These are phyloP conservation scores for Scaptomyza tumidula DNA, from an alignment of 2,888 invertebrate genomes.

Conservation along the genomic window DNA sequence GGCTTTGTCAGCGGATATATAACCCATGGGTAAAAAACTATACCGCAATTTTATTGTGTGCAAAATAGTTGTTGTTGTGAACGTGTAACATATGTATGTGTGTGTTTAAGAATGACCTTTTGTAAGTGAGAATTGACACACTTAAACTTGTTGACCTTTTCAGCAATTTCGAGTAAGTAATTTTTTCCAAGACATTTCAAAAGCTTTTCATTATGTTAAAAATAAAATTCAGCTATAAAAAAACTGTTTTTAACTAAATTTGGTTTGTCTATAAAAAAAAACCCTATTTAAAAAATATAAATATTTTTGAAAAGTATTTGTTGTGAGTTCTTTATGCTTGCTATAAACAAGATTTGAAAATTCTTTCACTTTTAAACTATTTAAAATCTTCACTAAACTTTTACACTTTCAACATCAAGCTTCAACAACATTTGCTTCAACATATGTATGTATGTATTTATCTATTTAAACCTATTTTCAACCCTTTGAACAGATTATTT, in stretches of 20 bases:
- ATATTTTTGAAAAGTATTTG: too few species aligned
- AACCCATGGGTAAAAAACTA: conserved; percentile 53
- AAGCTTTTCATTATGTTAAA: conserved; percentile 6
- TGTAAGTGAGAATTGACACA: neutral
- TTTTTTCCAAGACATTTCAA: neutral
- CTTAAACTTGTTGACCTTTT: conserved; percentile 60
- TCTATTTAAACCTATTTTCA: neutral
- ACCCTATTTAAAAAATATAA: too few species aligned
- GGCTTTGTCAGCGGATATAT: conserved; percentile 49
- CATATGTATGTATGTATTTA: too few species aligned
- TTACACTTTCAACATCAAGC: too few species aligned
- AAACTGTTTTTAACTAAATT: neutral
- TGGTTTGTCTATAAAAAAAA: neutral
- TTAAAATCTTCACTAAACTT: too few species aligned
- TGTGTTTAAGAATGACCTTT: neutral
- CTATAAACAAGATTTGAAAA: too few species aligned
- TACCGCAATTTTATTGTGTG: conserved; percentile 64
- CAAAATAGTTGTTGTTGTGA: conserved; percentile 32
- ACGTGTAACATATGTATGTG: neutral
- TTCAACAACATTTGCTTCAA: too few species aligned
- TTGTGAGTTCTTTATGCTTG: too few species aligned
- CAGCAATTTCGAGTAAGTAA: conserved; percentile 12
- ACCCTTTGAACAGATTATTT: neutral
- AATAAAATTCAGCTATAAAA: conserved; percentile 2
- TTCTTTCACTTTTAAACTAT: too few species aligned